phyloP scores from a whole-genome alignment of 2,888 invertebrate genomes.

The Chymomyza caudatula region DNA sequence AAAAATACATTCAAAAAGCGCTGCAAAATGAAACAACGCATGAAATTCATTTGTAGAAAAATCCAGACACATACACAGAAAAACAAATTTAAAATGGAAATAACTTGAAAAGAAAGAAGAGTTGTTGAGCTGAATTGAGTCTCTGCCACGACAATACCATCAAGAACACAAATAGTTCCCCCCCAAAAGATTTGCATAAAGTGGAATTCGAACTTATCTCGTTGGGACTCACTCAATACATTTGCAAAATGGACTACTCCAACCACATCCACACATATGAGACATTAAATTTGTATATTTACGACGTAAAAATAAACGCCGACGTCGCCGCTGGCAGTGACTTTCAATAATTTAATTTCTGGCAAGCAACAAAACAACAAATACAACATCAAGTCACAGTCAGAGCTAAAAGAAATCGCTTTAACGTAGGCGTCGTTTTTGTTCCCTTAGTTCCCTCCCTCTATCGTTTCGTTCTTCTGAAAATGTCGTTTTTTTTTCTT shows the following conservation, averaged over 20 bases:
- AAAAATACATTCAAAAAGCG: constrained; percentile 46
- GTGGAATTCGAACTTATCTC: constrained; percentile 70
- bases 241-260: constrained; percentile 30
- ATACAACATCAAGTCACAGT: constrained; percentile 14
- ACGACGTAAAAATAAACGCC: constrained; percentile 70
- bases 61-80: constrained; percentile 39
- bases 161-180: constrained; percentile 34
- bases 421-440: constrained; percentile 36
- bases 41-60: constrained; percentile 35
- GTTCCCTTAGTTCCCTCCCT: constrained; percentile 9
- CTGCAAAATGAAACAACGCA: neutral
- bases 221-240: constrained; percentile 15
- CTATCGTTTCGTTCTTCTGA: constrained; percentile 7
- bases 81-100: constrained; percentile 70
- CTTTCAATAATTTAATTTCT: constrained; percentile 69
- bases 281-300: constrained; percentile 67
- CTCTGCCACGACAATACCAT: neutral
- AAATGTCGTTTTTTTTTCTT: constrained; percentile 31
- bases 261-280: neutral
- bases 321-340: constrained; percentile 46
- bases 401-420: constrained; percentile 9
- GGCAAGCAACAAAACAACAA: constrained; percentile 39
- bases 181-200: constrained; percentile 69
- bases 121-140: neutral
- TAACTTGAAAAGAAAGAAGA: constrained; percentile 34